These are phyloP conservation scores for Catocala sponsa DNA, from an alignment of 2,888 invertebrate genomes.

Conservation along the genomic window DNA sequence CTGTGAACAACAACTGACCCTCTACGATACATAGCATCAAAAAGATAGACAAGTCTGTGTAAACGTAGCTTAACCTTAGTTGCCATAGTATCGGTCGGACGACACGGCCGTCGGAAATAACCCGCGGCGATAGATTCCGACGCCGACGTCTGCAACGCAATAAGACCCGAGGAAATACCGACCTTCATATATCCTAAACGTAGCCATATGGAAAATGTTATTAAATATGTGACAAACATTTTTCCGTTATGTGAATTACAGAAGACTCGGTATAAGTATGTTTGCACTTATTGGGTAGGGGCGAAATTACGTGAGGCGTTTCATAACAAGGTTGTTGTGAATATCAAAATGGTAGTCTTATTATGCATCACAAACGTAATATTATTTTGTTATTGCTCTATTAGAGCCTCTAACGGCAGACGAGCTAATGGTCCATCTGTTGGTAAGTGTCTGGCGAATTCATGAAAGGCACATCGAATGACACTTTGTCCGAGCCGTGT, in stretches of 20 bases:
- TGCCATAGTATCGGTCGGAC: conserved; percentile 34
- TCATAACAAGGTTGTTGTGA: too few species aligned
- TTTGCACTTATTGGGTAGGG: neutral
- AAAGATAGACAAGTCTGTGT: neutral
- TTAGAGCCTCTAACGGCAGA: too few species aligned
- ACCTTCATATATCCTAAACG: conserved; percentile 43
- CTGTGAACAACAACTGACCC: too few species aligned
- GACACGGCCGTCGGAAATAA: conserved; percentile 64
- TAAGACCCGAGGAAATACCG: conserved; percentile 48
- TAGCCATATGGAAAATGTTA: conserved; percentile 36
- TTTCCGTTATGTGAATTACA: conserved; percentile 8
- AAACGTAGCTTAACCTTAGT: conserved; percentile 4
- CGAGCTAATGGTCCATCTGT: too few species aligned
- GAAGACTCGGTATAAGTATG: neutral
- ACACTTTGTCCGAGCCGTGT: too few species aligned
- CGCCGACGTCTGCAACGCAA: conserved; percentile 51
- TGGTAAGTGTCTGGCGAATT: too few species aligned
- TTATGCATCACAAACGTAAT: too few species aligned
- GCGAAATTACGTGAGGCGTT: too few species aligned
- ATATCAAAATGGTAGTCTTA: too few species aligned
- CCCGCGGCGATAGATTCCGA: conserved; percentile 59
- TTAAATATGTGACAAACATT: conserved; percentile 37
- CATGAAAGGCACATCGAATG: too few species aligned
- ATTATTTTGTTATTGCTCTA: too few species aligned
- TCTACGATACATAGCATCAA: too few species aligned